Percentiles rank a stretch among this genome's conserved stretches.
Conservation (phyloP, 2,888 invertebrate genomes). For the Chymomyza amoena region DNA sequence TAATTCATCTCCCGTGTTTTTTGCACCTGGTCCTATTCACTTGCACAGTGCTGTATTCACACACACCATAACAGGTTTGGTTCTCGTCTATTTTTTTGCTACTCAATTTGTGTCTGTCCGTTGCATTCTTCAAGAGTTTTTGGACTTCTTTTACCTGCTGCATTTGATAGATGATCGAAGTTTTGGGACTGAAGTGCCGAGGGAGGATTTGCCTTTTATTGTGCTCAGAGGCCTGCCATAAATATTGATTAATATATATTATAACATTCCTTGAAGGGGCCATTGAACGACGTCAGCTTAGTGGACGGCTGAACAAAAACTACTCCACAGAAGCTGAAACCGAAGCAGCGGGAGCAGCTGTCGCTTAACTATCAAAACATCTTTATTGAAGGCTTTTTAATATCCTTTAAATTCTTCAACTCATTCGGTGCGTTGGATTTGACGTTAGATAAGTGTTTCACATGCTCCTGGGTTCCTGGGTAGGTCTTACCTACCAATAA, state of each 20-base stretch:
- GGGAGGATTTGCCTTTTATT: slow-evolving; percentile 29
- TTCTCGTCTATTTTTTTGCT: slow-evolving; percentile 19
- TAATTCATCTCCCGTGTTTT: too few relatives aligned
- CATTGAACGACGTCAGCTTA: not conserved
- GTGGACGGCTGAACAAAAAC: not conserved
- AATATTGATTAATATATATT: slow-evolving; percentile 69
- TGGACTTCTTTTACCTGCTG: slow-evolving; percentile 16
- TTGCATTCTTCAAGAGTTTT: slow-evolving; percentile 22
- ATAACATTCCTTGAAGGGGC: slow-evolving; percentile 44
- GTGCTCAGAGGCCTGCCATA: slow-evolving; percentile 52
- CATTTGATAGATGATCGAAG: slow-evolving; percentile 59
- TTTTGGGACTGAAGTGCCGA: not conserved
- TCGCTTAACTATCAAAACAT: slow-evolving; percentile 58
- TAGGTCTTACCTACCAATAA: slow-evolving; percentile 17
- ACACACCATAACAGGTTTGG: slow-evolving; percentile 51
- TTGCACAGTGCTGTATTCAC: not conserved
- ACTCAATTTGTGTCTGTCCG: slow-evolving; percentile 48
- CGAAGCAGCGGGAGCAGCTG: slow-evolving; percentile 36
- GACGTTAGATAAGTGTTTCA: slow-evolving; percentile 39
- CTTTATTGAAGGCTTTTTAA: slow-evolving; percentile 49
- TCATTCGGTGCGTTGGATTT: slow-evolving; percentile 11
- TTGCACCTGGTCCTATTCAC: not conserved
- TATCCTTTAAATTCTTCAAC: slow-evolving; percentile 28
- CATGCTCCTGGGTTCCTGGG: slow-evolving; percentile 27
- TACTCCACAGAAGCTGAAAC: not conserved